Evolutionary conservation across 2,888 invertebrate species (phyloP).

Genomic region (Abscondita cerata): DNA sequence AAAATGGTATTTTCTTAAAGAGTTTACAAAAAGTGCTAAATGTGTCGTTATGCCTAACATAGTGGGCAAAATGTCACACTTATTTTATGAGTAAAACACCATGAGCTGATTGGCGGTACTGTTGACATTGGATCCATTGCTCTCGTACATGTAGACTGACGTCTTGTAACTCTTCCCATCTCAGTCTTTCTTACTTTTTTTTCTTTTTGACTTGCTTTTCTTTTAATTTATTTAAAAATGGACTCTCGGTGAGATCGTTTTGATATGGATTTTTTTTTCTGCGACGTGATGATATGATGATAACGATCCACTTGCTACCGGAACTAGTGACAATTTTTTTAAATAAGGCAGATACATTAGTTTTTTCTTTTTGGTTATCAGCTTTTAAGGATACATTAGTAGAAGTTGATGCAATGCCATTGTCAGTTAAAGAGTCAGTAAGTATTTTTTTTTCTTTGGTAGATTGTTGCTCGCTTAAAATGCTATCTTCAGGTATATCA

Average conservation of each 20-base stretch:
- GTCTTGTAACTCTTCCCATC: background rate
- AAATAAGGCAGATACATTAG: background rate
- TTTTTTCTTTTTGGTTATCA: background rate
- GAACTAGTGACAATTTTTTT: background rate
- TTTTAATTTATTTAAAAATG: slow-evolving; percentile 7
- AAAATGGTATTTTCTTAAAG: background rate
- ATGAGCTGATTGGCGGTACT: background rate
- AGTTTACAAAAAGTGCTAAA: background rate
- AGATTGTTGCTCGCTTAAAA: background rate
- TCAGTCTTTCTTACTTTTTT: background rate
- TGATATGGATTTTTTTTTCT: background rate
- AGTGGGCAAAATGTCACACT: background rate
- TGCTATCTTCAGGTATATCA: background rate
- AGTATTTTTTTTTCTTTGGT: background rate
- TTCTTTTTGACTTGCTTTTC: background rate
- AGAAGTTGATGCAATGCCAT: background rate
- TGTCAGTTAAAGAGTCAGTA: background rate
- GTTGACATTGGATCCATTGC: background rate
- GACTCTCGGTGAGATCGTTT: background rate
- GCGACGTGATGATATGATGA: slow-evolving; percentile 2
- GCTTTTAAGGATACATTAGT: background rate
- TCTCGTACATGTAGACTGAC: background rate
- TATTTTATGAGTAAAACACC: background rate
- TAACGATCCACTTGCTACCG: too few species aligned
- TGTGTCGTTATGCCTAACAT: background rate